Evolutionary conservation across 92 coral and sea anemone genomes (phyloP).

Genomic region (Heteractis magnifica): DNA sequence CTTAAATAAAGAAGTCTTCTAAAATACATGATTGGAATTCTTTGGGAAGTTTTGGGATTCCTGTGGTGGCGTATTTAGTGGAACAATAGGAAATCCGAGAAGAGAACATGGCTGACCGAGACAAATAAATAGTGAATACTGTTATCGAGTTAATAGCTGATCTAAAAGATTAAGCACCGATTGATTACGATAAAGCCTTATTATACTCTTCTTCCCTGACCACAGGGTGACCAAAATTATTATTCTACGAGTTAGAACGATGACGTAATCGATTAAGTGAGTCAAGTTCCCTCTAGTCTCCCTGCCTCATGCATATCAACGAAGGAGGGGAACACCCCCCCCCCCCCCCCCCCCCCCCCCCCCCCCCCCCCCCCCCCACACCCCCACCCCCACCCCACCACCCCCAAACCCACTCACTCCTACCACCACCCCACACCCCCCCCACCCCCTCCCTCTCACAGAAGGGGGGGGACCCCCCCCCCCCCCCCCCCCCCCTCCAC

Average conservation of each 20-base stretch:
- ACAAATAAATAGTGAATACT: background rate
- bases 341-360: too few relatives aligned
- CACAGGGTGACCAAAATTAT: conserved; percentile 4
- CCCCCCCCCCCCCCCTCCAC: too few relatives aligned
- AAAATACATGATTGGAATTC: background rate
- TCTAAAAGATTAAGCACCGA: background rate
- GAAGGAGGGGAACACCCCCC: too few relatives aligned
- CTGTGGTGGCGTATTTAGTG: background rate
- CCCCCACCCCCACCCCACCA: too few relatives aligned
- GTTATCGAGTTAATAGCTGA: background rate
- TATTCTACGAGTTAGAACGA: background rate
- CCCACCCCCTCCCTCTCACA: too few relatives aligned
- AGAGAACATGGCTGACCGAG: background rate
- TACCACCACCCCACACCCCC: too few relatives aligned
- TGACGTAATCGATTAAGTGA: background rate
- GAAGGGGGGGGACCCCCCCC: too few relatives aligned
- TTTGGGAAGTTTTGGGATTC: background rate
- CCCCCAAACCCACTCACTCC: too few relatives aligned
- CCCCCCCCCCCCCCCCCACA: too few relatives aligned
- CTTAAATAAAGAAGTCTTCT: background rate
- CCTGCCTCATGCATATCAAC: too few relatives aligned
- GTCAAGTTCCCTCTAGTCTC: too few relatives aligned
- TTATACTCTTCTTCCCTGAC: background rate
- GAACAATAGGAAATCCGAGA: background rate
- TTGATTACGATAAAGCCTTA: background rate